A percentile compares a stretch with the other conserved stretches of the same genome.
Conservation (phyloP, 37 sponge, comb jelly and placozoan species). For the Geodia barretti region DNA sequence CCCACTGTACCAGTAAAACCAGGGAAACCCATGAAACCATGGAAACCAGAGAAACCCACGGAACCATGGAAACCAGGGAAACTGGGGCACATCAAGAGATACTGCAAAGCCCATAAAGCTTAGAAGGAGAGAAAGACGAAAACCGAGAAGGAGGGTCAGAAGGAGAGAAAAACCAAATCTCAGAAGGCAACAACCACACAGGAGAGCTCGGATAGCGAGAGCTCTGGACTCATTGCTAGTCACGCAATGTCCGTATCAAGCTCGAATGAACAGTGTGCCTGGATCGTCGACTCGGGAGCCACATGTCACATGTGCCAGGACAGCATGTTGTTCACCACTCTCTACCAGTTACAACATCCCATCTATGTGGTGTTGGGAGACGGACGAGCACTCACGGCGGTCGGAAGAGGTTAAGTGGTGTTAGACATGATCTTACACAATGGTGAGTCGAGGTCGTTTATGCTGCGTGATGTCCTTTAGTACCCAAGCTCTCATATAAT, state of each 20-base stretch:
- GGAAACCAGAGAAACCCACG: too few relatives aligned
- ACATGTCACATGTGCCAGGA: conserved; percentile 44
- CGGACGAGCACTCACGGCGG: conserved; percentile 32
- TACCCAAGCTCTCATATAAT: conserved; percentile 51
- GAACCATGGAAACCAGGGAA: too few relatives aligned
- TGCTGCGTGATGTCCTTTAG: conserved; percentile 43
- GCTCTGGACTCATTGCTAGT: conserved; percentile 16
- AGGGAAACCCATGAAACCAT: too few relatives aligned
- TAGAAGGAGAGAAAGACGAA: too few relatives aligned
- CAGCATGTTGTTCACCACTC: conserved; percentile 16
- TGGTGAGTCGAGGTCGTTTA: conserved; percentile 40
- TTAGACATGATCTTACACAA: conserved; percentile 14
- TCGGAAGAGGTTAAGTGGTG: conserved; percentile 17
- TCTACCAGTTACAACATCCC: conserved; percentile 14
- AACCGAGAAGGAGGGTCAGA: too few relatives aligned
- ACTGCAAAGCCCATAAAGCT: conserved; percentile 12
- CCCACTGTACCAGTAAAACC: too few relatives aligned
- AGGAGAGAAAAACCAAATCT: too few relatives aligned
- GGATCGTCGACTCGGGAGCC: conserved; percentile 41
- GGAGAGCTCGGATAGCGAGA: conserved; percentile 36
- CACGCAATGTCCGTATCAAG: conserved; percentile 21
- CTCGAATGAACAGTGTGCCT: conserved; percentile 26
- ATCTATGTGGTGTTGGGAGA: conserved; percentile 48
- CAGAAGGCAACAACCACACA: conserved; percentile 16
- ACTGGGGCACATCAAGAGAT: conserved; percentile 32